phyloP scores from a whole-genome alignment of 2,797 vertebrate genomes.

The Anomalospiza imberbis region DNA sequence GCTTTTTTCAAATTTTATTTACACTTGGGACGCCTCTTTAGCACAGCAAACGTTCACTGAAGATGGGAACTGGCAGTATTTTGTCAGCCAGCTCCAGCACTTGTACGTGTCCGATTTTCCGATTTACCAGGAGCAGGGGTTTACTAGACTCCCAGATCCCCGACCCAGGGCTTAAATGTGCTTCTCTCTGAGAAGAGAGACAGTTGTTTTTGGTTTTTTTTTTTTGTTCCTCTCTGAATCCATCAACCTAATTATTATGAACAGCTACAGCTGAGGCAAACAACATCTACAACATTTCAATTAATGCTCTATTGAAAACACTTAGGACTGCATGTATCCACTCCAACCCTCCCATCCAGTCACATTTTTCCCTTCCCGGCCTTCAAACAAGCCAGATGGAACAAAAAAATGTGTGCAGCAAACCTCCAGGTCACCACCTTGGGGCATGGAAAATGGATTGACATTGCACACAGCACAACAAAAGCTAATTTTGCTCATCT shows the following conservation, averaged over 20 bases:
- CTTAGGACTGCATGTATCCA: neutral
- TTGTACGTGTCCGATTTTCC: neutral
- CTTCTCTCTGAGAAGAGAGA: neutral
- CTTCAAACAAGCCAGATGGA: neutral
- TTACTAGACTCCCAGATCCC: neutral
- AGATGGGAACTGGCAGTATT: neutral
- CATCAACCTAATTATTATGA: slow-evolving; percentile 18
- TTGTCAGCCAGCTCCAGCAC: neutral
- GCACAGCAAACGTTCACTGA: neutral
- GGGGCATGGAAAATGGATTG: neutral
- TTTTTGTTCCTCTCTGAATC: neutral
- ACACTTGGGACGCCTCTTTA: neutral
- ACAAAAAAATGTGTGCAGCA: neutral
- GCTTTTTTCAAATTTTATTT: neutral
- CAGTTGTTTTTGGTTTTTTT: neutral
- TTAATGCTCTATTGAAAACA: neutral
- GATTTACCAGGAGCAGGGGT: neutral
- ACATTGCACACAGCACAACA: neutral
- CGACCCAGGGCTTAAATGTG: neutral
- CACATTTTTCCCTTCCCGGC: neutral
- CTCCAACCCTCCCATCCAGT: neutral
- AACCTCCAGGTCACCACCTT: neutral
- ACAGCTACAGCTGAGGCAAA: slow-evolving; percentile 1
- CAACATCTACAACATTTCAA: slow-evolving; percentile 13
- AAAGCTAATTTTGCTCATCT: neutral